phyloP scores from a whole-genome alignment of 2,113 vertebrate genomes.

The Lagenorhynchus albirostris region DNA sequence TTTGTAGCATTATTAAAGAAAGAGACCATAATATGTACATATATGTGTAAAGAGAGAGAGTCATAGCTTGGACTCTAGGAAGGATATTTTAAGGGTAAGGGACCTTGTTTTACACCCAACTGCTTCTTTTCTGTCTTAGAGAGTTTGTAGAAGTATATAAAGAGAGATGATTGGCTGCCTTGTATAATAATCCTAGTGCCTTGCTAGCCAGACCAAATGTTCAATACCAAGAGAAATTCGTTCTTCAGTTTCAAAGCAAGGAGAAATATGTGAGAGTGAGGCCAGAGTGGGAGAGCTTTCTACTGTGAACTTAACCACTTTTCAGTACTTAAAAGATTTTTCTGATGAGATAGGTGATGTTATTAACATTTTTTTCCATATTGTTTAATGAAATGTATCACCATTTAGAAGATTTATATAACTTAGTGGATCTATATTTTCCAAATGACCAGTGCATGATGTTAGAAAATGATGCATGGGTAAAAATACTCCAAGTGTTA shows the following conservation, averaged over 20 bases:
- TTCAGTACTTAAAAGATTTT: not conserved
- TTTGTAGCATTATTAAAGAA: constrained; percentile 27
- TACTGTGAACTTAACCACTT: not conserved
- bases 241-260: constrained; percentile 16
- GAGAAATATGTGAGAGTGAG: not conserved
- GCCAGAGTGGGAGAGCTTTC: not conserved
- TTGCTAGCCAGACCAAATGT: not conserved
- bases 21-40: not conserved
- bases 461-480: not conserved
- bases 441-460: not conserved
- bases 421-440: not conserved
- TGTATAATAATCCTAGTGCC: not conserved
- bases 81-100: constrained; percentile 7
- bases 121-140: not conserved
- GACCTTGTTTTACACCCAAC: not conserved
- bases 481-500: not conserved
- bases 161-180: not conserved
- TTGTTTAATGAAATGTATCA: not conserved
- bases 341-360: not conserved
- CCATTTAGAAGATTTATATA: not conserved
- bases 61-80: not conserved
- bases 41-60: not conserved
- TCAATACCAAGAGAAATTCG: constrained; percentile 24
- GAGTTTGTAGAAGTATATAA: not conserved
- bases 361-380: not conserved